A percentile compares a stretch with the other conserved stretches of the same genome.
phyloP scores from a whole-genome alignment of 2,797 vertebrate species.

The Poeciliopsis infans region DNA sequence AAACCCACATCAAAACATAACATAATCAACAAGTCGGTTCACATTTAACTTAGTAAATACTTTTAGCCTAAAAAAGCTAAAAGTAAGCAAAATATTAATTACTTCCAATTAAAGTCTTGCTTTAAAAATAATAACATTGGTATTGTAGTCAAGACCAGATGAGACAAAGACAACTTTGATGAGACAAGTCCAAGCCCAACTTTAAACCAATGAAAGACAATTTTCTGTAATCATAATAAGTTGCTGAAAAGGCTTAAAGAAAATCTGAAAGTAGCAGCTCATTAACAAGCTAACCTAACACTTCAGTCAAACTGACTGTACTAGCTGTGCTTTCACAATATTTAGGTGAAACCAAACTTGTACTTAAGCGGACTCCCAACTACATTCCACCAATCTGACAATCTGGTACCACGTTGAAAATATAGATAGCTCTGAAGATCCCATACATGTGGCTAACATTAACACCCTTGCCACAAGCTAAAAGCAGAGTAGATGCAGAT shows the following conservation, averaged over 20 bases:
- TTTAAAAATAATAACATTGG: background rate
- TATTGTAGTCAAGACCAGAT: background rate
- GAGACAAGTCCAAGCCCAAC: background rate
- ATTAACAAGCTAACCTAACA: background rate
- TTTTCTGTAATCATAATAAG: background rate
- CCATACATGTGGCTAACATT: background rate
- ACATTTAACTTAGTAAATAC: background rate
- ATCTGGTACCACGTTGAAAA: background rate
- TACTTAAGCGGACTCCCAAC: background rate
- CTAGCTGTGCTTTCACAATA: background rate
- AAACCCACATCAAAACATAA: background rate
- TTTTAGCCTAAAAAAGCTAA: background rate
- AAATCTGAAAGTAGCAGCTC: background rate
- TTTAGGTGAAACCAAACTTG: background rate
- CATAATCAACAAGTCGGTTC: background rate
- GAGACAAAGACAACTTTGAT: background rate
- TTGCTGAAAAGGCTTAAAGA: background rate
- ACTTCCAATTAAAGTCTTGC: background rate
- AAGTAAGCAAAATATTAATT: background rate
- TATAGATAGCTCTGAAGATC: background rate
- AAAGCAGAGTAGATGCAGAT: background rate
- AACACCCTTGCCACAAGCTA: background rate
- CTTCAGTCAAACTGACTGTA: background rate
- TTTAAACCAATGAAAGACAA: background rate
- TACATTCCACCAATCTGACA: background rate